These are phyloP conservation scores for Atta cephalotes DNA, from an alignment of 1,140 invertebrate species.

Conservation along the genomic window DNA sequence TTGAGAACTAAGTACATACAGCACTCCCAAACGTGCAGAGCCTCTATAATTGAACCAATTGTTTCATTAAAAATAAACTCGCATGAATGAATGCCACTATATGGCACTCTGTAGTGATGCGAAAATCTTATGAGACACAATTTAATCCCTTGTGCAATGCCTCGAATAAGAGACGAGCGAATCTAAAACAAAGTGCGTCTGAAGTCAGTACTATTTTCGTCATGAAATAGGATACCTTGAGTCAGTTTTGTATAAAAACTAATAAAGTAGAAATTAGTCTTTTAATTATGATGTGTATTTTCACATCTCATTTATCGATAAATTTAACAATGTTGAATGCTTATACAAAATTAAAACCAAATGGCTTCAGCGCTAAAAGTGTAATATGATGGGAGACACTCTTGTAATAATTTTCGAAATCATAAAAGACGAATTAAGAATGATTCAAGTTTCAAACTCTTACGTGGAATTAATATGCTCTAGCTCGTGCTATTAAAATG, in stretches of 20 bases:
- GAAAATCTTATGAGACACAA: conserved; percentile 57
- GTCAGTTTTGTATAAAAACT: not conserved
- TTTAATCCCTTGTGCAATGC: conserved; percentile 9
- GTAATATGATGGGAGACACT: not conserved
- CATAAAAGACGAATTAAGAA: conserved; percentile 14
- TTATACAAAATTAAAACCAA: not conserved
- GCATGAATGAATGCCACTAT: conserved; percentile 2
- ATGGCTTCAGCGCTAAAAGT: not conserved
- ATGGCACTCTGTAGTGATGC: conserved; percentile 30
- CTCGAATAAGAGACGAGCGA: not conserved
- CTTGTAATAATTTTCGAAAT: not conserved
- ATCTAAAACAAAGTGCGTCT: not conserved
- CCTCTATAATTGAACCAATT: conserved; percentile 71
- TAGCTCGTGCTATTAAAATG: conserved; percentile 60
- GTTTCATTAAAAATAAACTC: conserved; percentile 71
- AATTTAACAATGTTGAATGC: not conserved
- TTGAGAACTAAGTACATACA: not conserved
- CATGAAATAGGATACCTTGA: not conserved
- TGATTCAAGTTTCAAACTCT: conserved; percentile 8
- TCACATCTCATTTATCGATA: conserved; percentile 10
- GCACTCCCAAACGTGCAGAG: conserved; percentile 25
- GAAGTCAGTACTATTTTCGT: not conserved
- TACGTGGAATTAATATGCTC: conserved; percentile 65
- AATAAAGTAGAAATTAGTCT: not conserved
- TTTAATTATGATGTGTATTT: not conserved